Evolutionary conservation across 2,888 invertebrate species (phyloP).

Genomic region (Platycheirus albimanus): DNA sequence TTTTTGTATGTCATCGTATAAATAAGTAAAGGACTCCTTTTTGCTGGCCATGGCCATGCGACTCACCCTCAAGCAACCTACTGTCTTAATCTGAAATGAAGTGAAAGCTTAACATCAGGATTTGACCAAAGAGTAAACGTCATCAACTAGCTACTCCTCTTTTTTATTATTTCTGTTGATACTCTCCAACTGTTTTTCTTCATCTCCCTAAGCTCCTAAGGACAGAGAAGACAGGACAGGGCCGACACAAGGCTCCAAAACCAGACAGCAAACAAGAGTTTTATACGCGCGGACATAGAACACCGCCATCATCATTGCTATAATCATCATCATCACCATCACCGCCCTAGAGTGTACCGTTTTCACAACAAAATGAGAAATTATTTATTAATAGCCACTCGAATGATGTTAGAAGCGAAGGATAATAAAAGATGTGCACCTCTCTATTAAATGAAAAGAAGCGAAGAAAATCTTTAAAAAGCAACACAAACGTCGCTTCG

Average conservation of each 20-base stretch:
- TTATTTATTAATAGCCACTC: constrained; percentile 74
- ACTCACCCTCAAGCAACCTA: constrained; percentile 19
- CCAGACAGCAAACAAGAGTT: constrained; percentile 69
- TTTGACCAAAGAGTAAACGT: constrained; percentile 74
- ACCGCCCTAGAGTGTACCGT: constrained; percentile 11
- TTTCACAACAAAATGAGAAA: constrained; percentile 70
- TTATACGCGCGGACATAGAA: constrained; percentile 57
- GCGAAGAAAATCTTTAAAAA: constrained; percentile 51
- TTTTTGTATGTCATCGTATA: constrained; percentile 28
- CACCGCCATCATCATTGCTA: constrained; percentile 19
- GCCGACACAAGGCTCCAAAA: constrained; percentile 48
- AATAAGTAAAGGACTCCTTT: constrained; percentile 49
- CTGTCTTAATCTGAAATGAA: constrained; percentile 72
- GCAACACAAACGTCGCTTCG: constrained; percentile 15
- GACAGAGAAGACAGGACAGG: constrained; percentile 19
- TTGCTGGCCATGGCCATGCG: not conserved
- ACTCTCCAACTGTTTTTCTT: constrained; percentile 7
- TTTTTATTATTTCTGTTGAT: constrained; percentile 12
- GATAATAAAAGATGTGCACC: constrained; percentile 72
- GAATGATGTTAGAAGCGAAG: constrained; percentile 68
- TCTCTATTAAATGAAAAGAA: constrained; percentile 42
- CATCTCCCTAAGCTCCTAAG: constrained; percentile 57
- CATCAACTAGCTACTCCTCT: constrained; percentile 65
- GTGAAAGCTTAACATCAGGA: constrained; percentile 73
- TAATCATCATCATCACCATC: constrained; percentile 14